Percentiles rank a stretch among this genome's conserved stretches.
These are phyloP conservation scores for Blastomussa wellsi DNA, from an alignment of 92 coral and sea anemone species.

Conservation along the genomic window DNA sequence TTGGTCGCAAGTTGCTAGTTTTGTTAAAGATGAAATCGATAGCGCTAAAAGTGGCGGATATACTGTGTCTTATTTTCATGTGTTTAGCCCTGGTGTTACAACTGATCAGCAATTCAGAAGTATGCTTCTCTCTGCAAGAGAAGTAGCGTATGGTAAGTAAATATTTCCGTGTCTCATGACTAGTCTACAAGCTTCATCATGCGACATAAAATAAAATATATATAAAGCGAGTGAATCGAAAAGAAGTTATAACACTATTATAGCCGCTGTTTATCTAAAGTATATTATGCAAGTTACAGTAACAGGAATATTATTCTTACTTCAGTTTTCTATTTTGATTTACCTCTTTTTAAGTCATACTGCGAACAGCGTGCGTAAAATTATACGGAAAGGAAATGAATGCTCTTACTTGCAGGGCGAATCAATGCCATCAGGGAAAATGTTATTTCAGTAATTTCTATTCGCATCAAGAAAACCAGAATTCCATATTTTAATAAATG, in stretches of 20 bases:
- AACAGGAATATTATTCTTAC: neutral
- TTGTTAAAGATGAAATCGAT: slow-evolving; percentile 59
- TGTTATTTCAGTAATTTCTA: neutral
- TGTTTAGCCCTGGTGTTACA: slow-evolving; percentile 50
- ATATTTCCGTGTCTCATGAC: neutral
- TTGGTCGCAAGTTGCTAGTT: slow-evolving; percentile 72
- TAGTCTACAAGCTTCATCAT: neutral
- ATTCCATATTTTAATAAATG: neutral
- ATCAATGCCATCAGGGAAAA: neutral
- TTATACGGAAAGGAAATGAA: neutral
- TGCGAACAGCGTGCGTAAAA: neutral
- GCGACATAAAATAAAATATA: neutral
- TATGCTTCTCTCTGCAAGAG: slow-evolving; percentile 65
- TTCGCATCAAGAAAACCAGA: neutral
- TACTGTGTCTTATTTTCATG: slow-evolving; percentile 66
- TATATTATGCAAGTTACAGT: neutral
- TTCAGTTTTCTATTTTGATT: too few species aligned
- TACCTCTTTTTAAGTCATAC: neutral
- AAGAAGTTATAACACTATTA: neutral
- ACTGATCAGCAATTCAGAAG: slow-evolving; percentile 53
- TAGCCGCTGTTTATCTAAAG: neutral
- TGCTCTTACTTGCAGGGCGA: neutral
- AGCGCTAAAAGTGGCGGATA: slow-evolving; percentile 3
- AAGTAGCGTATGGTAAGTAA: slow-evolving; percentile 74
- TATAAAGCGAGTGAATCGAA: neutral